phyloP scores from a whole-genome alignment of 2,113 vertebrate species.

The Chascanopsetta lugubris region DNA sequence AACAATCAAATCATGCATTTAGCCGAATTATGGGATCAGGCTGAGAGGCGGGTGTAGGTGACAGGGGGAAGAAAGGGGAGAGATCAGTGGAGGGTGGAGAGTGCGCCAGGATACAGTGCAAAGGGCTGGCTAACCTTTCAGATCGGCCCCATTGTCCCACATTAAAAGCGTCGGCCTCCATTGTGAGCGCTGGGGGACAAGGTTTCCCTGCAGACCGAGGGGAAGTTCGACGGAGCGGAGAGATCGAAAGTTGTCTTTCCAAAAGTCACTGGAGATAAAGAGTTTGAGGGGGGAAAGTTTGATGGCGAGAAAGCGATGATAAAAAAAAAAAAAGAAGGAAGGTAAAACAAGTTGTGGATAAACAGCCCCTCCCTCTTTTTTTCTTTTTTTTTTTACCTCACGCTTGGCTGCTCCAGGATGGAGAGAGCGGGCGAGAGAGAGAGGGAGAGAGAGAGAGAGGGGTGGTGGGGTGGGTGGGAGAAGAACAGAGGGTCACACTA shows the following conservation, averaged over 20 bases:
- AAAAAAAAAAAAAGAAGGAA: slow-evolving; percentile 32
- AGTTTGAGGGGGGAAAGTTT: slow-evolving; percentile 18
- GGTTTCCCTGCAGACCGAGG: slow-evolving; percentile 61
- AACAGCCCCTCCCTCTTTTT: slow-evolving; percentile 53
- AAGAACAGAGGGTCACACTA: slow-evolving; percentile 71
- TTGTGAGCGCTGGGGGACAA: slow-evolving; percentile 81
- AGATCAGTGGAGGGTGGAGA: slow-evolving; percentile 65
- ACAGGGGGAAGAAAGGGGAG: slow-evolving; percentile 20
- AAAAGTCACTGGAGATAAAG: not conserved
- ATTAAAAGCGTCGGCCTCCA: slow-evolving; percentile 82
- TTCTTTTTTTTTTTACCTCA: slow-evolving; percentile 60
- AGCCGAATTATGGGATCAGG: not conserved
- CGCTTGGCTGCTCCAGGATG: slow-evolving; percentile 66
- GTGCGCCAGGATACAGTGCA: slow-evolving; percentile 50
- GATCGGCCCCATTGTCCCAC: slow-evolving; percentile 84
- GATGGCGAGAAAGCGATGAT: slow-evolving; percentile 2
- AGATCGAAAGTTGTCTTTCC: slow-evolving; percentile 17
- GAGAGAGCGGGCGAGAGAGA: slow-evolving; percentile 37
- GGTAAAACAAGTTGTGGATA: slow-evolving; percentile 59
- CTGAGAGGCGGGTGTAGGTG: slow-evolving; percentile 17
- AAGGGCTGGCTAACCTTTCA: slow-evolving; percentile 74
- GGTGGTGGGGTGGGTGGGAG: no score
- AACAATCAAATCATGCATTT: not conserved
- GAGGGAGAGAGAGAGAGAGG: slow-evolving; percentile 47
- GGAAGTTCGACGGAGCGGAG: slow-evolving; percentile 17